These are phyloP conservation scores for Heliothis peltigera DNA, from an alignment of 2,888 invertebrate species.

Conservation along the genomic window DNA sequence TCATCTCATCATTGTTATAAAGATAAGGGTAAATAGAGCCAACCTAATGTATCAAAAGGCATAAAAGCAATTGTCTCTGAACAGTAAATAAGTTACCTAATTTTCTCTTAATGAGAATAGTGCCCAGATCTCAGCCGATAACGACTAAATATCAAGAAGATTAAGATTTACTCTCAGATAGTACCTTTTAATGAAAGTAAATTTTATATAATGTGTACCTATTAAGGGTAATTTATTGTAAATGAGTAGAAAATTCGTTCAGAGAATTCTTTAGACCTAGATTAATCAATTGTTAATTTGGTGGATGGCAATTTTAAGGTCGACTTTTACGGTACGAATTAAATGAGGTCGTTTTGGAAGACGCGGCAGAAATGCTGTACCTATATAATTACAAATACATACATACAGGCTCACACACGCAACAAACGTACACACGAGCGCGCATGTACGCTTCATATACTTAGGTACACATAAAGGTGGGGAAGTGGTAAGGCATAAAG, in stretches of 20 bases:
- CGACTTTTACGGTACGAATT: neutral
- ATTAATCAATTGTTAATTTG: slow-evolving; percentile 20
- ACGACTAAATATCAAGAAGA: slow-evolving; percentile 34
- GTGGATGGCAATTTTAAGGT: slow-evolving; percentile 4
- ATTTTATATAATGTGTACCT: slow-evolving; percentile 46
- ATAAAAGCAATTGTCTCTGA: slow-evolving; percentile 49
- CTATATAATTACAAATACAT: no score
- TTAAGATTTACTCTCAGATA: slow-evolving; percentile 46
- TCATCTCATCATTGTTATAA: slow-evolving; percentile 39
- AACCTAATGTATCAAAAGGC: slow-evolving; percentile 39
- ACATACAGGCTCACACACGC: no score
- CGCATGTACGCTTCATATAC: no score
- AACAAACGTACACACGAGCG: no score
- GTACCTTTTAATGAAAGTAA: slow-evolving; percentile 41
- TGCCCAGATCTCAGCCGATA: slow-evolving; percentile 24
- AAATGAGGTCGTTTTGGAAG: neutral
- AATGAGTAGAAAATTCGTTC: slow-evolving; percentile 32
- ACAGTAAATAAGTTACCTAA: slow-evolving; percentile 44
- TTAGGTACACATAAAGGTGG: no score
- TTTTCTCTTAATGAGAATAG: slow-evolving; percentile 43
- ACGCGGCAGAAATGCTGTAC: no score
- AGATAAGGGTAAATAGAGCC: slow-evolving; percentile 38
- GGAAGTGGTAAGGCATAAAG: no score
- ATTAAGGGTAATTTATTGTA: slow-evolving; percentile 40
- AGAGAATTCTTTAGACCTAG: slow-evolving; percentile 32